Base-by-base conservation (phyloP, 2,113 vertebrate genomes). In the Coptodon bakossiorum region DNA sequence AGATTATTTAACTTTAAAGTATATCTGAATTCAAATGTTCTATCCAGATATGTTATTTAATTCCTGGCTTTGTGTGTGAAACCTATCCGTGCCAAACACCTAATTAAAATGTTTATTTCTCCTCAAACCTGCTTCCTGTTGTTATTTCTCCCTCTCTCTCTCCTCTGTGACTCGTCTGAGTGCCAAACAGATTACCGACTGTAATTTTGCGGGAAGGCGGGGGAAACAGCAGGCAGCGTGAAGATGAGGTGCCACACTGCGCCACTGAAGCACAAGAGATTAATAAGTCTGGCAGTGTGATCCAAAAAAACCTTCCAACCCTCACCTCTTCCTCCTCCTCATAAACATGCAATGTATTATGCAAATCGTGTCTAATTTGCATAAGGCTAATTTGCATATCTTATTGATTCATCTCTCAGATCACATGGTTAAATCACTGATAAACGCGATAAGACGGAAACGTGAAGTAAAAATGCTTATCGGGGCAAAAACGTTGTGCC, bases 21-120 rank as follows among this genome's bases (percentile, higher is more conserved):
- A 24, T 12, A 89, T 84, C 81, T 1, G 54, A 73, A 45, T 22
- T 24, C 24, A 85, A 78, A 88, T 45, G 14, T 78, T 48, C 27
- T 78, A 83, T 86, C 68, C 80, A 52, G 82, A 88, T 45, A 17
- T 79, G 79, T 80, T 87, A 90, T 92, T 93, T 91, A 91, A 94
- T 85, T 50, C 56, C 3, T 2, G 6, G 31, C 43, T 86, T 80
- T 85, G 76, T 3, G 73, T 88, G 85, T 85, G 82, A 63, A 90
- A 84, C 82, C 5, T 53, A 83, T 86, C 85, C 27, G 43, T 86
- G 88, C 82, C 87, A 90, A 92, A 88, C 73, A 40, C 52, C 56
- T 68, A 68, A 95, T 91, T 92, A 95, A 95, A 94, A 76, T 85
- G 80, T 91, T 93, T 76, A 90, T 87, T 90, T 86, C 76, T 86